Evolutionary conservation across 1,140 invertebrate genomes (phyloP).

Genomic region (Sycophaga agraensis): DNA sequence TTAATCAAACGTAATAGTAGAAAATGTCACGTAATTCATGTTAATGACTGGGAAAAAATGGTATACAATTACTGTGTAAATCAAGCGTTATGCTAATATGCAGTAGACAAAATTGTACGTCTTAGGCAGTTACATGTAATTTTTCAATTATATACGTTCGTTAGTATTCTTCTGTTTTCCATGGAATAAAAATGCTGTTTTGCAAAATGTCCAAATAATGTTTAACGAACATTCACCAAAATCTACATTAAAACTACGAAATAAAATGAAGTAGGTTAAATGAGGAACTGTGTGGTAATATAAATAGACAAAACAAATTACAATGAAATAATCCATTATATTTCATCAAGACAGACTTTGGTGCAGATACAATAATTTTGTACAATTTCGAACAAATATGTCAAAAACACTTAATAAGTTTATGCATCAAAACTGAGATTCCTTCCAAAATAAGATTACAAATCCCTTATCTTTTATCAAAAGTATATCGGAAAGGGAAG

Average conservation of each 20-base stretch:
- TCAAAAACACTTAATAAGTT: constrained; percentile 13
- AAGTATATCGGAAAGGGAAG: constrained; percentile 21
- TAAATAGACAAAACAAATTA: constrained; percentile 10
- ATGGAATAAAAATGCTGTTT: not conserved
- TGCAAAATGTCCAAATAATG: too few species aligned
- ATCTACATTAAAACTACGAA: too few species aligned
- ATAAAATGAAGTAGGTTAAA: not conserved
- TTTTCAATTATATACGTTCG: not conserved
- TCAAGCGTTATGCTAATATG: constrained; percentile 4
- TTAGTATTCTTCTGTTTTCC: not conserved
- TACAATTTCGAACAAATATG: constrained; percentile 17
- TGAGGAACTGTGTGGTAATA: not conserved
- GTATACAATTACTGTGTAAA: constrained; percentile 1
- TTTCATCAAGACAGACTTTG: constrained; percentile 29
- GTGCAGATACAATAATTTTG: constrained; percentile 19
- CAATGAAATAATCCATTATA: constrained; percentile 29
- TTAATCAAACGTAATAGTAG: not conserved
- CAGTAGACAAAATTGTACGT: not conserved
- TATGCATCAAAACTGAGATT: constrained; percentile 8
- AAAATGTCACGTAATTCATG: not conserved
- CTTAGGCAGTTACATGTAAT: not conserved
- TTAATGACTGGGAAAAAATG: not conserved
- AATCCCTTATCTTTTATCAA: constrained; percentile 1
- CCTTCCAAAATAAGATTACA: constrained; percentile 12
- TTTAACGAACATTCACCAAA: too few species aligned